These are phyloP conservation scores for Epinephelus lanceolatus DNA, from an alignment of 2,113 vertebrate species.

Conservation along the genomic window DNA sequence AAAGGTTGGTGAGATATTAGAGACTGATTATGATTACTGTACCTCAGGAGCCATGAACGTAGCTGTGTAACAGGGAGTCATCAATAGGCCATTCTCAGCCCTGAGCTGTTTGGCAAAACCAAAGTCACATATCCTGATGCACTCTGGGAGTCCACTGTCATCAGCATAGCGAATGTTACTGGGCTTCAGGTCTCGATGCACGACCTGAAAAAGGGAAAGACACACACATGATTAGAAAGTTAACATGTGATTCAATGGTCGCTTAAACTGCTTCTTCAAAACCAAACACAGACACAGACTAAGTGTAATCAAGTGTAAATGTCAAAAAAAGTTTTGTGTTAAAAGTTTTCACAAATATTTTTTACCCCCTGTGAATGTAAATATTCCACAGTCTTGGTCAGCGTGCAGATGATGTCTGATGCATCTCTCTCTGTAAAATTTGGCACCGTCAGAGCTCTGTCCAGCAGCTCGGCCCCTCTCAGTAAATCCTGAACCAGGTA, in stretches of 20 bases:
- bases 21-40: background rate
- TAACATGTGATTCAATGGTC: background rate
- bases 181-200: constrained; percentile 96
- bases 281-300: background rate
- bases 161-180: constrained; percentile 96
- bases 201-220: constrained; percentile 85
- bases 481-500: constrained; percentile 95
- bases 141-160: constrained; percentile 92
- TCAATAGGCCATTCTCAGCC: constrained; percentile 94
- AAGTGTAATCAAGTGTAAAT: background rate
- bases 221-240: background rate
- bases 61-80: constrained; percentile 97
- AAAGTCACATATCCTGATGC: constrained; percentile 94
- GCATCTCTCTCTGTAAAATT: constrained; percentile 93
- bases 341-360: background rate
- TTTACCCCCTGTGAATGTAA: constrained; percentile 95
- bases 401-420: constrained; percentile 91
- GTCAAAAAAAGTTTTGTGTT: too few relatives aligned
- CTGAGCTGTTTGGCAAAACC: constrained; percentile 95
- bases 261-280: too few relatives aligned
- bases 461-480: constrained; percentile 93
- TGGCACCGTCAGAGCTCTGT: constrained; percentile 89
- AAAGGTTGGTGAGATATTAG: background rate
- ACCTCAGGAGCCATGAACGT: constrained; percentile 98
- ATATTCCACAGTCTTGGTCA: constrained; percentile 94